These are phyloP conservation scores for Scaptomyza tumidula DNA, from an alignment of 2,888 invertebrate species.

Conservation along the genomic window DNA sequence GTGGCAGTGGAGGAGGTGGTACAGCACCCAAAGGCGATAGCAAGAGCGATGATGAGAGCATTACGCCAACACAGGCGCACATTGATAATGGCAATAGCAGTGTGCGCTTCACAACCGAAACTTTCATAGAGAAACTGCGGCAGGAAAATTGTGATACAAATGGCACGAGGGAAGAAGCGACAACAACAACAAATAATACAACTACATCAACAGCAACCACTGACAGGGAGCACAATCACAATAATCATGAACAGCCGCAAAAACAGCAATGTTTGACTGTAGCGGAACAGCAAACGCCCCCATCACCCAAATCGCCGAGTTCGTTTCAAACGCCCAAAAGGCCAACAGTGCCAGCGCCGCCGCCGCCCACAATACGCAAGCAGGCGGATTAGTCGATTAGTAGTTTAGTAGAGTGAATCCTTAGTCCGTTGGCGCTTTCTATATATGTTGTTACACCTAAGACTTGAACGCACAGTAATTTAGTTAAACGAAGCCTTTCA, in stretches of 20 bases:
- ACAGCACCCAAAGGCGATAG: slow-evolving; percentile 44
- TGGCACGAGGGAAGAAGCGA: slow-evolving; percentile 47
- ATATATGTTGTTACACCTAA: slow-evolving; percentile 46
- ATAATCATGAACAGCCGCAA: slow-evolving; percentile 56
- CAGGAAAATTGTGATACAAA: slow-evolving; percentile 75
- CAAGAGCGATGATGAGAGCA: slow-evolving; percentile 77
- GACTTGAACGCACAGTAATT: slow-evolving; percentile 70
- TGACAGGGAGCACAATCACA: slow-evolving; percentile 51
- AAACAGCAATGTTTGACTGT: slow-evolving; percentile 38
- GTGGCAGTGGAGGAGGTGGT: neutral
- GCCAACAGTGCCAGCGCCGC: slow-evolving; percentile 82
- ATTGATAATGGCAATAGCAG: slow-evolving; percentile 70
- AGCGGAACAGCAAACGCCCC: slow-evolving; percentile 52
- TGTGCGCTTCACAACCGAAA: slow-evolving; percentile 69
- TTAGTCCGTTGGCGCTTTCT: slow-evolving; percentile 52
- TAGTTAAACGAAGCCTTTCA: slow-evolving; percentile 51
- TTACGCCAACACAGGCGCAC: slow-evolving; percentile 67
- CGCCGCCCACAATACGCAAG: slow-evolving; percentile 79
- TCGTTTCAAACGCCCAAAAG: slow-evolving; percentile 81
- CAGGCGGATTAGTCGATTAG: slow-evolving; percentile 63
- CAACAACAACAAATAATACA: slow-evolving; percentile 8
- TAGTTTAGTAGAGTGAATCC: slow-evolving; percentile 45
- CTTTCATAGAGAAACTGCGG: slow-evolving; percentile 71
- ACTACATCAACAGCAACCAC: slow-evolving; percentile 9
- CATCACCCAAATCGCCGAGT: slow-evolving; percentile 80